Percentiles rank a stretch among this genome's conserved stretches.
Evolutionary conservation across 1,140 invertebrate species (phyloP).

Genomic region (Ips nitidus): DNA sequence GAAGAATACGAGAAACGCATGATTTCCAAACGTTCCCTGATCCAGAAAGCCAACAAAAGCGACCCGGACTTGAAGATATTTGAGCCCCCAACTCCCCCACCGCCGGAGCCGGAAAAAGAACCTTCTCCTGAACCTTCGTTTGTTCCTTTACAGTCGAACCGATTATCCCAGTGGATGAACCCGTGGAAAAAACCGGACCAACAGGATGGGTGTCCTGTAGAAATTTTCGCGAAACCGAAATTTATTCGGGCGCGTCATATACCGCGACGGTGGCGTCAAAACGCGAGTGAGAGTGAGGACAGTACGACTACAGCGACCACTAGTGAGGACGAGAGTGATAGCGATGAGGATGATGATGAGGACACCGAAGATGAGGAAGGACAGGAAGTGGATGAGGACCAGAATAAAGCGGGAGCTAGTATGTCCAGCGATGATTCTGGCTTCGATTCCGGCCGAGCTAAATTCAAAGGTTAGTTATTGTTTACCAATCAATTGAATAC

Average conservation of each 20-base stretch:
- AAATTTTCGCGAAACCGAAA: slow-evolving; percentile 50
- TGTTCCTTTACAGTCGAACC: slow-evolving; percentile 49
- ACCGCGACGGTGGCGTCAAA: slow-evolving; percentile 38
- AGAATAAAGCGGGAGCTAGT: slow-evolving; percentile 55
- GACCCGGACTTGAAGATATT: slow-evolving; percentile 50
- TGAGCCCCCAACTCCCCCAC: slow-evolving; percentile 41
- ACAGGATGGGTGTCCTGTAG: slow-evolving; percentile 46
- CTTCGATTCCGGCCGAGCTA: slow-evolving; percentile 57
- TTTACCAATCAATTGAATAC: background rate
- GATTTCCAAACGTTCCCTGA: slow-evolving; percentile 47
- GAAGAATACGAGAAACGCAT: slow-evolving; percentile 36
- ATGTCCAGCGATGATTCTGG: slow-evolving; percentile 64
- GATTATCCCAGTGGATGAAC: slow-evolving; percentile 49
- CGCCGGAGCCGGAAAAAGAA: slow-evolving; percentile 37
- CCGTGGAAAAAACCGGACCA: slow-evolving; percentile 50
- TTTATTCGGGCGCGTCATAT: slow-evolving; percentile 47
- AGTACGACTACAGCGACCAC: slow-evolving; percentile 18
- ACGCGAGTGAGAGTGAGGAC: slow-evolving; percentile 24
- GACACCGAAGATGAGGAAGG: slow-evolving; percentile 32
- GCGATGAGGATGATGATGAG: slow-evolving; percentile 35
- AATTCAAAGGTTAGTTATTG: slow-evolving; percentile 46
- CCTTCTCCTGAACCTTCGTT: slow-evolving; percentile 42
- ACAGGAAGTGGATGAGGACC: slow-evolving; percentile 43
- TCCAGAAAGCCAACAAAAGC: slow-evolving; percentile 46
- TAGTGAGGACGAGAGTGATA: slow-evolving; percentile 33